Evolutionary conservation across 2,113 vertebrate genomes (phyloP), one percentile per base, ranked within the genome.

Genomic region (Ammodytes dubius): DNA sequence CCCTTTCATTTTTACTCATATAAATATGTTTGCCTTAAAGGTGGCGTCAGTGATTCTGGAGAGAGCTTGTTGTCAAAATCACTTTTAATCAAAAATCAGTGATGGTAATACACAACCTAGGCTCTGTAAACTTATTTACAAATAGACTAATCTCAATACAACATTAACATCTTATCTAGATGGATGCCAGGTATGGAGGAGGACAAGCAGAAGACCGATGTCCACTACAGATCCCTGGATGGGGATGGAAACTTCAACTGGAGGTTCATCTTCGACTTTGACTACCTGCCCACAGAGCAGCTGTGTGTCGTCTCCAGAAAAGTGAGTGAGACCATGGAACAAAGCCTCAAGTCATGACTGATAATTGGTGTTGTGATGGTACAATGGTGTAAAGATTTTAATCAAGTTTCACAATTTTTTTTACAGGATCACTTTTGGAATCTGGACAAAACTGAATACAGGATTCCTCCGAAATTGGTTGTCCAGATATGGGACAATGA

Each of bases 401-500:
- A 68, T 45, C 1, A 2, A 58, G 0, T 57, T 39, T 70, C 5
- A 83, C 27, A 27, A 27, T 69, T 83, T 6, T 87, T 81, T 79
- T 61, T 89, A 74, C 82, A 99, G 98, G 97, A 99, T 74, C 96
- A 99, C 87, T 99, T 99, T 84, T 99, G 98, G 98, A 99, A 96
- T 90, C 95, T 98, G 85, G 98, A 99, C 95, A 97, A 98, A 92
- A 98, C 97, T 4, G 98, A 99, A 93, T 97, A 97, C 74, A 96
- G 97, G 89, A 95, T 96, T 66, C 98, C 98, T 59, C 98, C 98
- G 10, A 97, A 96, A 90, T 82, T 99, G 70, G 95, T 95, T 53
- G 89, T 99, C 92, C 98, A 99, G 87, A 98, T 99, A 90, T 99
- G 98, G 98, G 98, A 99, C 93, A 99, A 99, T 89, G 98, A 99